phyloP scores from a whole-genome alignment of 2,113 vertebrate species.

The Lagopus muta region DNA sequence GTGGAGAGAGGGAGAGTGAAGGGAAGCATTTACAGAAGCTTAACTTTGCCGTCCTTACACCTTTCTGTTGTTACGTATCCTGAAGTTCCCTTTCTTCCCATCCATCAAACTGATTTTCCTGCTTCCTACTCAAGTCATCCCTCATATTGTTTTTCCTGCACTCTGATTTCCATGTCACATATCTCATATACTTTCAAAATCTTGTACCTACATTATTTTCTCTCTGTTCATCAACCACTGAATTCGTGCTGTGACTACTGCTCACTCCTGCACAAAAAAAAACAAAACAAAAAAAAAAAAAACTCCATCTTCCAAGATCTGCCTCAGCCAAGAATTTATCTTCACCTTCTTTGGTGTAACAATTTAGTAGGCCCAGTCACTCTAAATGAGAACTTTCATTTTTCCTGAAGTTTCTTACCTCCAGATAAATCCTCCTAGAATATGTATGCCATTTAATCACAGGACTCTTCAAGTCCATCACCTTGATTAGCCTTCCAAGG shows the following conservation, averaged over 20 bases:
- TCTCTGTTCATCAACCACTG: neutral
- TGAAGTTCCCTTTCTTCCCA: neutral
- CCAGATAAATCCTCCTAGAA: neutral
- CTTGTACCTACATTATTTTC: neutral
- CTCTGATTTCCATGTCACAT: neutral
- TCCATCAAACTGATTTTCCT: neutral
- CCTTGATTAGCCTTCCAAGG: neutral
- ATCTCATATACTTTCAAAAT: neutral
- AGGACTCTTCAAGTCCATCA: neutral
- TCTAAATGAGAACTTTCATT: neutral
- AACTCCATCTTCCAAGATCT: neutral
- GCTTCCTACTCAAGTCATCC: neutral
- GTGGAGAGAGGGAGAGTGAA: neutral
- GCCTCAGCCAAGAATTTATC: neutral
- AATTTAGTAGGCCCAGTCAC: neutral
- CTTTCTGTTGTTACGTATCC: neutral
- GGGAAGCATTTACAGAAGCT: neutral
- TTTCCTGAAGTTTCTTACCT: neutral
- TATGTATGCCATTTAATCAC: neutral
- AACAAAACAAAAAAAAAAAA: conserved; percentile 1
- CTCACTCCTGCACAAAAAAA: neutral
- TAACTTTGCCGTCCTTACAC: neutral
- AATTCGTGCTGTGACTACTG: neutral
- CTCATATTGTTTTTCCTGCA: neutral
- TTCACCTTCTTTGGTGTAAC: neutral